Evolutionary conservation across 2,888 invertebrate genomes (phyloP).

Genomic region (Volucella zonaria): DNA sequence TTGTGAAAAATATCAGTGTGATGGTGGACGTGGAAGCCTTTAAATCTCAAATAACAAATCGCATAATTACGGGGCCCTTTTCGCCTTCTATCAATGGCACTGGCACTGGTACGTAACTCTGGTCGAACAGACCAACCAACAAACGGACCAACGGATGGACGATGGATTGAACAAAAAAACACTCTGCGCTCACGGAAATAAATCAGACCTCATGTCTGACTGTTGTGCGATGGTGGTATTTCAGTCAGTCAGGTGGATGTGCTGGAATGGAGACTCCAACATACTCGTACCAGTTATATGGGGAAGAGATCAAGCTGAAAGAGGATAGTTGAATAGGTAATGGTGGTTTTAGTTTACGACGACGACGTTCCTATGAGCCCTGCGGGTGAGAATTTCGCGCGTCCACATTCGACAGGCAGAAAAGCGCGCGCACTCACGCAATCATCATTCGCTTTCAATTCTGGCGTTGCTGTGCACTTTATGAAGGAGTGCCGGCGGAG

Average conservation of each 20-base stretch:
- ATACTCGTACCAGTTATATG: too few relatives aligned
- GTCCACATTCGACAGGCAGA: slow-evolving; percentile 70
- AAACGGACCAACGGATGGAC: slow-evolving; percentile 41
- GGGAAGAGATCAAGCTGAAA: too few relatives aligned
- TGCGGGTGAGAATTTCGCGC: slow-evolving; percentile 71
- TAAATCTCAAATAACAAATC: slow-evolving; percentile 73
- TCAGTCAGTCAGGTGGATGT: slow-evolving; percentile 65
- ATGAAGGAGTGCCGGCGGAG: background rate
- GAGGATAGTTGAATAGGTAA: too few relatives aligned
- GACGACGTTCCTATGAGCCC: slow-evolving; percentile 63
- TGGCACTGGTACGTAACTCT: background rate
- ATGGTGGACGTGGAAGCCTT: slow-evolving; percentile 54
- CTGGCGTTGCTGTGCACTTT: background rate
- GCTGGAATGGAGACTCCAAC: background rate
- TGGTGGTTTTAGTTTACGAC: slow-evolving; percentile 54
- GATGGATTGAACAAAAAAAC: slow-evolving; percentile 43
- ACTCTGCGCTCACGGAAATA: slow-evolving; percentile 58
- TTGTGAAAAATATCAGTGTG: slow-evolving; percentile 45
- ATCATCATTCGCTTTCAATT: slow-evolving; percentile 71
- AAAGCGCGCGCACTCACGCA: slow-evolving; percentile 73
- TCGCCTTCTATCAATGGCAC: slow-evolving; percentile 38
- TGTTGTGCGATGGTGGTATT: slow-evolving; percentile 71
- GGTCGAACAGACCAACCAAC: background rate
- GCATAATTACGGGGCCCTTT: slow-evolving; percentile 71
- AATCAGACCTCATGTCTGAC: slow-evolving; percentile 67